Percentiles rank a stretch among this genome's conserved stretches.
These are phyloP conservation scores for Cynopterus sphinx DNA, from an alignment of 2,797 vertebrate genomes.

Conservation along the genomic window DNA sequence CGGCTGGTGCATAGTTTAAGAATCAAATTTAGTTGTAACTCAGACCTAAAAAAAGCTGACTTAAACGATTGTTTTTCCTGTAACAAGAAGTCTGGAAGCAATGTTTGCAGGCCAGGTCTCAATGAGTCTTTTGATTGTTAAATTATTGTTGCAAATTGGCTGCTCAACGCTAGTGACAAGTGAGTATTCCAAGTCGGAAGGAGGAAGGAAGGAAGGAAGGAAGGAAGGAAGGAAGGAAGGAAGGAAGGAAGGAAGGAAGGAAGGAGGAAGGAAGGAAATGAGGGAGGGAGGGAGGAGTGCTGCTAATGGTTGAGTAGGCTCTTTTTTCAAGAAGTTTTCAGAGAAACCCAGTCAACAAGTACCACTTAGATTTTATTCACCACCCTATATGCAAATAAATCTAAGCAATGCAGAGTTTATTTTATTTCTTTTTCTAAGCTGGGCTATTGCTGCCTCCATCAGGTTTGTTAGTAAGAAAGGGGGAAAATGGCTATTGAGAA, in stretches of 20 bases:
- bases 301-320: accelerated
- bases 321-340: background rate
- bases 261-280: background rate
- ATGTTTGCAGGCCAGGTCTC: background rate
- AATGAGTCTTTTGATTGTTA: background rate
- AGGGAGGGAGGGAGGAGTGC: no score
- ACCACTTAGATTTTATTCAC: background rate
- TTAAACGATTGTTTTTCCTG: background rate
- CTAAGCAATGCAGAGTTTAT: background rate
- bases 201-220: background rate
- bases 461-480: background rate
- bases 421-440: background rate
- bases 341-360: background rate
- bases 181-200: background rate
- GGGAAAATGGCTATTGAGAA: background rate
- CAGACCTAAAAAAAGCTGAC: background rate
- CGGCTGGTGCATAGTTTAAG: background rate
- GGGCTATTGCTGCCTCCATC: background rate
- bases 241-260: background rate
- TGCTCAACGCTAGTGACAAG: background rate
- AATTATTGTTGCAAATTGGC: background rate
- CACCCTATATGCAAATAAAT: background rate
- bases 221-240: background rate
- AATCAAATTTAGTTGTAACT: background rate
- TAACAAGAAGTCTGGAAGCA: background rate